Evolutionary conservation across 2,888 invertebrate genomes (phyloP).

Genomic region (Helicoverpa assulta): DNA sequence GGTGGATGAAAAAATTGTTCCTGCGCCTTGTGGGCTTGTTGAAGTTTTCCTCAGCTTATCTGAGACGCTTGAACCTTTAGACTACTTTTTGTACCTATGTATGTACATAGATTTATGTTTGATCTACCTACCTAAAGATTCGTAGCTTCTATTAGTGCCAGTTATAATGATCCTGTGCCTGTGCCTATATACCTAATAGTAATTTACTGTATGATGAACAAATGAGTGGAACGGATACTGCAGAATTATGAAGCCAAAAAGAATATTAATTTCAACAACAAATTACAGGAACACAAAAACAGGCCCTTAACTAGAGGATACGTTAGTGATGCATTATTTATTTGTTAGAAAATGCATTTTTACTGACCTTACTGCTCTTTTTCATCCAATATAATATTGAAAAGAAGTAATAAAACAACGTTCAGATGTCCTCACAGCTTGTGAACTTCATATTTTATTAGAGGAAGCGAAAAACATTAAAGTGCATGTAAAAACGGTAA

Average conservation of each 20-base stretch:
- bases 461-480: slow-evolving; percentile 29
- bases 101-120: background rate
- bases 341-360: background rate
- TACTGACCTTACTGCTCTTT: too few species aligned
- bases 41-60: slow-evolving; percentile 1
- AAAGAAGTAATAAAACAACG: slow-evolving; percentile 11
- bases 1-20: slow-evolving; percentile 20
- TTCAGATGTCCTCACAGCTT: slow-evolving; percentile 6
- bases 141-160: too few species aligned
- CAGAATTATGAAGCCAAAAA: background rate
- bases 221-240: background rate
- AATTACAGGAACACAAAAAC: slow-evolving; percentile 1
- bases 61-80: background rate
- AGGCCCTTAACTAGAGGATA: background rate
- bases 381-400: slow-evolving; percentile 3
- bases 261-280: background rate
- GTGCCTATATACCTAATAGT: too few species aligned
- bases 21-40: slow-evolving; percentile 15
- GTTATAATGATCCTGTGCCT: too few species aligned
- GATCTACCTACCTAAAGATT: background rate
- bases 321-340: slow-evolving; percentile 7
- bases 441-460: slow-evolving; percentile 29
- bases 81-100: background rate
- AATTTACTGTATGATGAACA: background rate
- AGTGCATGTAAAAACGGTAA: slow-evolving; percentile 32